A percentile compares a stretch with the other conserved stretches of the same genome.
Evolutionary conservation across 2,113 vertebrate genomes (phyloP).

Genomic region (Halcyon senegalensis): DNA sequence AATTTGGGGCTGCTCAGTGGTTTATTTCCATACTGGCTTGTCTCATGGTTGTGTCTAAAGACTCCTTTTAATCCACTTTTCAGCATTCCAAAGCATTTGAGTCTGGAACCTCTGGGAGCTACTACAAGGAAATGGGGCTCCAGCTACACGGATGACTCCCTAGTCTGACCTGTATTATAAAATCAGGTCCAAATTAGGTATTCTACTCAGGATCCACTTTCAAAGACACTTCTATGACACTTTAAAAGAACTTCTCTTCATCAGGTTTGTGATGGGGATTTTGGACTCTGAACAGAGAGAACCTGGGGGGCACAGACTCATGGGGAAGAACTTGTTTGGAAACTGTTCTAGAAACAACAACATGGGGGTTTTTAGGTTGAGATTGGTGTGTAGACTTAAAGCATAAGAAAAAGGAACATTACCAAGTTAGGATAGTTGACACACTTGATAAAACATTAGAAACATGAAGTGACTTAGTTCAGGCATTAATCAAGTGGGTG

Average conservation of each 20-base stretch:
- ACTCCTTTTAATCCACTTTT: neutral
- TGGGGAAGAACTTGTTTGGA: neutral
- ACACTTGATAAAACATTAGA: neutral
- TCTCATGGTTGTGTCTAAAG: neutral
- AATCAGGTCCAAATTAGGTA: neutral
- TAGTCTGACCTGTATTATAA: neutral
- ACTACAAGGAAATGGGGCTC: neutral
- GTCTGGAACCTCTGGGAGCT: neutral
- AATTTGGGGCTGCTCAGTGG: conserved; percentile 1
- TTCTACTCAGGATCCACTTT: neutral
- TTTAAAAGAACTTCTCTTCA: neutral
- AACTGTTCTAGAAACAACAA: neutral
- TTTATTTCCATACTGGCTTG: neutral
- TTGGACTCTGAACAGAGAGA: neutral
- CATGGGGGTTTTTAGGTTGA: neutral
- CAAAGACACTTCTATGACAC: neutral
- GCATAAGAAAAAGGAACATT: neutral
- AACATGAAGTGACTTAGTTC: neutral
- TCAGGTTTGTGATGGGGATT: neutral
- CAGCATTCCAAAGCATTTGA: neutral
- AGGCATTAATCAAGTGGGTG: conserved; percentile 25
- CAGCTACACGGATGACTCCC: neutral
- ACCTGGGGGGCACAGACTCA: neutral
- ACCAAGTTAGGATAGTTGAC: neutral
- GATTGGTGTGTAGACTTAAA: neutral